Evolutionary conservation across 2,113 vertebrate species (phyloP).

Genomic region (Gulo gulo): DNA sequence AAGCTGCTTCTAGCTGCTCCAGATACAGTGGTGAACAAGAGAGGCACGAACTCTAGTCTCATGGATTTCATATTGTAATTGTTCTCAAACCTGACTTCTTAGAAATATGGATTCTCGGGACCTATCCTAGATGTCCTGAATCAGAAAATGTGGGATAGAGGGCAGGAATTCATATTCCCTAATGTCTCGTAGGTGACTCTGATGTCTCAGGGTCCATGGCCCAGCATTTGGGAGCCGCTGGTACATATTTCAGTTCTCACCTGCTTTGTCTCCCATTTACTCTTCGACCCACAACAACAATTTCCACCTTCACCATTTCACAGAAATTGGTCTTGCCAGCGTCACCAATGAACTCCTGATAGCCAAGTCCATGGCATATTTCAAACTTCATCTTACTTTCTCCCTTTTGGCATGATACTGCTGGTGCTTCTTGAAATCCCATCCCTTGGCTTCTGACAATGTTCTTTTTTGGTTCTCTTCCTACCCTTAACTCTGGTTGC

Average conservation of each 20-base stretch:
- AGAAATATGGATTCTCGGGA: not conserved
- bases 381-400: not conserved
- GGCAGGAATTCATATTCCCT: not conserved
- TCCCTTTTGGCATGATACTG: not conserved
- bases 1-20: not conserved
- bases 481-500: not conserved
- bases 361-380: not conserved
- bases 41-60: not conserved
- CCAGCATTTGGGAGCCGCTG: not conserved
- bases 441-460: not conserved
- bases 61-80: not conserved
- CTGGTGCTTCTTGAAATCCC: conserved; percentile 5
- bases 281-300: not conserved
- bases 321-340: not conserved
- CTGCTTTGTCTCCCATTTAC: not conserved
- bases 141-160: not conserved
- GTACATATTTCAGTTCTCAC: not conserved
- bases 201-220: not conserved
- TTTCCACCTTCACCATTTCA: not conserved
- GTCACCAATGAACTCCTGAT: not conserved
- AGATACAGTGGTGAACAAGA: not conserved
- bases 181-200: not conserved
- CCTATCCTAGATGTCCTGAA: not conserved
- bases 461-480: not conserved
- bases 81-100: not conserved